Evolutionary conservation across 2,113 vertebrate species (phyloP), one percentile per base, ranked within the genome.

Genomic region (Plestiodon gilberti): DNA sequence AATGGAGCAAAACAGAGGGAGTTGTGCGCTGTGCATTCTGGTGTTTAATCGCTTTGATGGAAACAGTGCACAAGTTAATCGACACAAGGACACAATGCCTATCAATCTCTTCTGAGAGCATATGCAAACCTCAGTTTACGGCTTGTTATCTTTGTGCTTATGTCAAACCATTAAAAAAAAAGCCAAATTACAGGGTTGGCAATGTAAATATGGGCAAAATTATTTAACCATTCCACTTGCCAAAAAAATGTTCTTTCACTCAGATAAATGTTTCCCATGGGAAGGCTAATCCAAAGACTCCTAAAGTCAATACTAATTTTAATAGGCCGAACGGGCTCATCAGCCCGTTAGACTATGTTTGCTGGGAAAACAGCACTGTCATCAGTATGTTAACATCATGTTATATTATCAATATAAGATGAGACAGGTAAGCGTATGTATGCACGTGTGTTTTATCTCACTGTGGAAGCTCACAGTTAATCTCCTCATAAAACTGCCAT

Each of bases 231-330:
- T 79, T 64, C 30, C 5, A 79, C 81, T 92, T 86, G 74, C 87
- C 78, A 87, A 61, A 84, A 8, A 59, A 67, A 52, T 1, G 86
- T 89, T 82, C 89, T 67, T 78, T 3, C n/a, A 35, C 83, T 38
- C 87, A 79, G 91, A 94, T 92, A 94, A 92, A 94, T 94, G 93
- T 90, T 85, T 91, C 87, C 75, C 0, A 0, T 89, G 79, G 89
- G 88, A 91, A 85, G 89, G 85, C 43, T 0, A 18, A 90, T 83
- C 64, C 25, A 71, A 70, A 64, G 9, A 89, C 82, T 52, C 67
- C 85, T 23, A 65, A 59, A 82, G 65, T 69, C 86, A 88, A 88
- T 33, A 84, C 87, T 90, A 88, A 90, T 88, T 92, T 90, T 70
- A 87, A 22, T 57, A 90, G 0, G 1, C 81, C 89, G 48, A 57